Base-by-base conservation (phyloP, 2,888 invertebrate species). In the Lapara coniferarum region DNA sequence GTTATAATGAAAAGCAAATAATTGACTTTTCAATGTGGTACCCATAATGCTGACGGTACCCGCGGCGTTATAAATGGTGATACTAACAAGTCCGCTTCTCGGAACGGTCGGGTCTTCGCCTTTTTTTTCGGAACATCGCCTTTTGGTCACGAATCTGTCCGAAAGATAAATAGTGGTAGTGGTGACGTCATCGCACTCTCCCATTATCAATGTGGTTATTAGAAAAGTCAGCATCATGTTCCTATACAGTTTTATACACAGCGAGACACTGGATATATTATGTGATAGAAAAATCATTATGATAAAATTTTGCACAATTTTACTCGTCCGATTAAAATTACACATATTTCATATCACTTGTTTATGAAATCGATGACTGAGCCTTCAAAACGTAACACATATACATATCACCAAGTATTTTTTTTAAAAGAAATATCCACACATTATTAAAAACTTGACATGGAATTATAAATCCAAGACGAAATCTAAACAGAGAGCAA, bases 31-130 rank as follows among this genome's bases (percentile, higher is more conserved):
- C 83, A 84, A 83, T 84, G 83, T 78, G 73, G 81, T 78, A 75
- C 74, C 52, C 78, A 78, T 82, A 78, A 81, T 80, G 77, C 76
- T 73, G 77, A 75, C 78, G 84, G 81, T 84, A 81, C 89, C 90
- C 84, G 87, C 84, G 86, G 91, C 81, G 89, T 90, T 87, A 91
- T 91, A 91, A 91, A 91, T 91, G 91, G 85, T 86, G 86, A 85
- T 86, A 89, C 89, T 87, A 89, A 91, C 89, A 88, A 87, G 89
- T 85, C 79, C 83, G 78, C 74, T 91, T 92, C 92, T 89, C 83
- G 78, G 91, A 91, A 91, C 83, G 87, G 85, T 80, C 86, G 81
- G 79, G 78, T 78, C 78, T 80, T 81, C 74, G 77, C 73, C 73
- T 80, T 81, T 76, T 78, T 83, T 83, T 76, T 81, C 70, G 75